A percentile compares a stretch with the other conserved stretches of the same genome.
These are phyloP conservation scores for Meloe dianella DNA, from an alignment of 2,888 invertebrate species.

Conservation along the genomic window DNA sequence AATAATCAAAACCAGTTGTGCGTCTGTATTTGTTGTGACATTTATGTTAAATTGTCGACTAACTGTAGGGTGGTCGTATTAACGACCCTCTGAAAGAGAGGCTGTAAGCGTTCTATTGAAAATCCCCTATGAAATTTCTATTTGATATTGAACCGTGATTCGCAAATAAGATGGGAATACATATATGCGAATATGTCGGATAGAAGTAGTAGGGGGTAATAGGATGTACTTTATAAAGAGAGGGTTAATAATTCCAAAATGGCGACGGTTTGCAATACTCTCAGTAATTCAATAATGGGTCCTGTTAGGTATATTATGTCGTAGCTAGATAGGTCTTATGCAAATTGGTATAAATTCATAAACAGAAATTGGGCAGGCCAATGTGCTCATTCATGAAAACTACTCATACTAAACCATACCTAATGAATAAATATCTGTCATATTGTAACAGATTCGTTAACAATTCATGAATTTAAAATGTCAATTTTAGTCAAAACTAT, in stretches of 20 bases:
- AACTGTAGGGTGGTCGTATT: constrained; percentile 1
- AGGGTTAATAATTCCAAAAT: constrained; percentile 31
- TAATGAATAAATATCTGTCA: not conserved
- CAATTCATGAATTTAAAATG: not conserved
- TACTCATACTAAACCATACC: not conserved
- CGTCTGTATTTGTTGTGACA: constrained; percentile 55
- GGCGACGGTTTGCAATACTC: constrained; percentile 20
- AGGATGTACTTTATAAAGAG: not conserved
- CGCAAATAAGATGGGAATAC: not conserved
- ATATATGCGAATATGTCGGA: not conserved
- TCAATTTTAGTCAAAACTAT: not conserved
- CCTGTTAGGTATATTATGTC: constrained; percentile 25
- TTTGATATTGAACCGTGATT: constrained; percentile 23
- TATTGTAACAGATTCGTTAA: not conserved
- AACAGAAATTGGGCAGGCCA: constrained; percentile 21
- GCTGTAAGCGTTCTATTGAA: constrained; percentile 15
- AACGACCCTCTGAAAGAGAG: not conserved
- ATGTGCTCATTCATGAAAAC: not conserved
- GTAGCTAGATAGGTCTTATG: constrained; percentile 26
- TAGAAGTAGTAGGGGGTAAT: constrained; percentile 12
- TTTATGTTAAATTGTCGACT: constrained; percentile 41
- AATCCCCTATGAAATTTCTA: constrained; percentile 18
- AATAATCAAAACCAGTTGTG: constrained; percentile 50
- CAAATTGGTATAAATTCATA: constrained; percentile 26
- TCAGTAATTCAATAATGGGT: constrained; percentile 27